Evolutionary conservation across 2,888 invertebrate species (phyloP).

Genomic region (Chymomyza procnemis): DNA sequence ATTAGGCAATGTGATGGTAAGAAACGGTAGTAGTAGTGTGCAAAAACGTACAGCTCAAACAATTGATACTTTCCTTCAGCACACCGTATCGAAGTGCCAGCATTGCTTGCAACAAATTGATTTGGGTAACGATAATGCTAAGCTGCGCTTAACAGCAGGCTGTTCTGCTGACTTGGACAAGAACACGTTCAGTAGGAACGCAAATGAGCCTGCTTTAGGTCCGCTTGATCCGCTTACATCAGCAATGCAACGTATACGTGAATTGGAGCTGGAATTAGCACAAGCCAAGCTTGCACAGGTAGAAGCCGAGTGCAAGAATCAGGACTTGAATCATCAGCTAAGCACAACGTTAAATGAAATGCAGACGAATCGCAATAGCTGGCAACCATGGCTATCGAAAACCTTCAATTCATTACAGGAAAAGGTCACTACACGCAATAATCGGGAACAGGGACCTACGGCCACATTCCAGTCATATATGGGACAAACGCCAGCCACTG

Average conservation of each 20-base stretch:
- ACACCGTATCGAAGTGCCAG: slow-evolving; percentile 81
- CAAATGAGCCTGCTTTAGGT: slow-evolving; percentile 71
- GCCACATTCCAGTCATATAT: slow-evolving; percentile 79
- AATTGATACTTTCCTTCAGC: slow-evolving; percentile 74
- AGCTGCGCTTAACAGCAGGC: slow-evolving; percentile 12
- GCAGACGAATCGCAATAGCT: slow-evolving; percentile 80
- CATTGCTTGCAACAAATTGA: slow-evolving; percentile 64
- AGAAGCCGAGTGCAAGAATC: slow-evolving; percentile 97
- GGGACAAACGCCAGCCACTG: slow-evolving; percentile 59
- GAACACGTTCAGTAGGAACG: slow-evolving; percentile 40
- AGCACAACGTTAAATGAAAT: slow-evolving; percentile 89
- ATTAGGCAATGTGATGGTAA: slow-evolving; percentile 83
- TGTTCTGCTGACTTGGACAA: not conserved
- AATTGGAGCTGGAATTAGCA: slow-evolving; percentile 96
- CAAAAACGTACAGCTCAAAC: not conserved
- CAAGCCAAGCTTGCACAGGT: slow-evolving; percentile 98
- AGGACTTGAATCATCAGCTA: slow-evolving; percentile 94
- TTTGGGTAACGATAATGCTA: slow-evolving; percentile 41
- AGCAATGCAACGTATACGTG: slow-evolving; percentile 84
- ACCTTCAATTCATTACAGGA: slow-evolving; percentile 83
- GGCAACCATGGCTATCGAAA: slow-evolving; percentile 97
- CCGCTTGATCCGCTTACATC: slow-evolving; percentile 76
- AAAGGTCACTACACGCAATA: slow-evolving; percentile 75
- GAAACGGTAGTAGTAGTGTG: slow-evolving; percentile 46
- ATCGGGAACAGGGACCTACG: slow-evolving; percentile 47